Evolutionary conservation across 2,797 vertebrate species (phyloP).

Genomic region (Tamandua tetradactyla): DNA sequence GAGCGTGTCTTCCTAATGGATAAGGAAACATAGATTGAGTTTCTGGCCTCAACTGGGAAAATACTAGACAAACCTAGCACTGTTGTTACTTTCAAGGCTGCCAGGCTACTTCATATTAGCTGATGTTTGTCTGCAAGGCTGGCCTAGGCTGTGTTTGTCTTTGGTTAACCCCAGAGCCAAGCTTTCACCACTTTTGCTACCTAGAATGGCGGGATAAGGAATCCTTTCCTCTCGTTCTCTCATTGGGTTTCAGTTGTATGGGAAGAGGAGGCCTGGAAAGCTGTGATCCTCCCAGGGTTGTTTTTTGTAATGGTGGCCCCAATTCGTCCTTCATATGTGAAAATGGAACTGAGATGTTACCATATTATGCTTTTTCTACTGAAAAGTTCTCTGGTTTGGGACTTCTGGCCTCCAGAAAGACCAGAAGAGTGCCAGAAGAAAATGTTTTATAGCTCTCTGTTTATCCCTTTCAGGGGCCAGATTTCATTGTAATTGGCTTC

Average conservation of each 20-base stretch:
- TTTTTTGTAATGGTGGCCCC: background rate
- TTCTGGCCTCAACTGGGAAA: slow-evolving; percentile 23
- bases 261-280: background rate
- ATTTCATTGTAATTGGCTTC: slow-evolving; percentile 22
- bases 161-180: slow-evolving; percentile 13
- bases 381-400: background rate
- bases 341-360: background rate
- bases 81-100: background rate
- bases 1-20: background rate
- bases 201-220: background rate
- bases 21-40: background rate
- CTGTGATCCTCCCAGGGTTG: background rate
- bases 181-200: background rate
- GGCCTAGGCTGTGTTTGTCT: background rate
- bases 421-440: background rate
- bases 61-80: background rate
- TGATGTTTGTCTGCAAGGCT: slow-evolving; percentile 4
- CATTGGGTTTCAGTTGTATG: background rate
- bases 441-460: slow-evolving; percentile 7
- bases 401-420: slow-evolving; percentile 28
- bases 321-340: background rate
- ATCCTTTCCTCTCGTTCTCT: background rate
- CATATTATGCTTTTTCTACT: background rate
- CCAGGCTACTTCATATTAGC: background rate
- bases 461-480: slow-evolving; percentile 13